Evolutionary conservation across 2,797 vertebrate species (phyloP).

Genomic region (Myoxocephalus aenaeus): DNA sequence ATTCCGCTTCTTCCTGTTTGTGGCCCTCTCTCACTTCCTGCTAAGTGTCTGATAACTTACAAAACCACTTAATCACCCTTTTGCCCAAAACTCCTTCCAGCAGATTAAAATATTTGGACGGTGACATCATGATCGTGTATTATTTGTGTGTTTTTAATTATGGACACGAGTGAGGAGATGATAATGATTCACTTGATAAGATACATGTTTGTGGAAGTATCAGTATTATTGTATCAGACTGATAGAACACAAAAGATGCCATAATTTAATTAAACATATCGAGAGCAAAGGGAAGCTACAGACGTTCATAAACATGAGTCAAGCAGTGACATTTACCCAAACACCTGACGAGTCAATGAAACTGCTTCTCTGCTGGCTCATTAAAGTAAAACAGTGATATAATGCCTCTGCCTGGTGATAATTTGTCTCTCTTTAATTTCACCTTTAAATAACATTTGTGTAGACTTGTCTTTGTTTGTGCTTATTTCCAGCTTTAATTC

Average conservation of each 20-base stretch:
- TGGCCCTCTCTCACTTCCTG: conserved; percentile 84
- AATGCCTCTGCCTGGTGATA: background rate
- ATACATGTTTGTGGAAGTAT: conserved; percentile 6
- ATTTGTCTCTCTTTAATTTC: background rate
- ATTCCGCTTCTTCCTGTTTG: conserved; percentile 89
- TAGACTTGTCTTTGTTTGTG: background rate
- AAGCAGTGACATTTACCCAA: background rate
- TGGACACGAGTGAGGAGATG: conserved; percentile 1
- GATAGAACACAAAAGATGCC: conserved; percentile 5
- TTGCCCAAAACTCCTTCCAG: conserved; percentile 60
- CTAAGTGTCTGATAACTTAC: conserved; percentile 85
- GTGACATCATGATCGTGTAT: conserved; percentile 68
- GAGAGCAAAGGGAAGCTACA: background rate
- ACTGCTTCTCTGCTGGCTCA: background rate
- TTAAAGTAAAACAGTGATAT: background rate
- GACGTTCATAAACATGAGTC: background rate
- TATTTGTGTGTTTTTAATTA: conserved; percentile 60
- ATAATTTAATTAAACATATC: background rate
- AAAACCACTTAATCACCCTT: conserved; percentile 81
- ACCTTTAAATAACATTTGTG: background rate
- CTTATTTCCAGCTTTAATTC: background rate
- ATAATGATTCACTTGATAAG: conserved; percentile 23
- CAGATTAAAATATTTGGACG: conserved; percentile 62
- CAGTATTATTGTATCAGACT: background rate
- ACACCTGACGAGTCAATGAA: background rate